Conservation (phyloP, 2,113 vertebrate species). For the Tachysurus vachellii region DNA sequence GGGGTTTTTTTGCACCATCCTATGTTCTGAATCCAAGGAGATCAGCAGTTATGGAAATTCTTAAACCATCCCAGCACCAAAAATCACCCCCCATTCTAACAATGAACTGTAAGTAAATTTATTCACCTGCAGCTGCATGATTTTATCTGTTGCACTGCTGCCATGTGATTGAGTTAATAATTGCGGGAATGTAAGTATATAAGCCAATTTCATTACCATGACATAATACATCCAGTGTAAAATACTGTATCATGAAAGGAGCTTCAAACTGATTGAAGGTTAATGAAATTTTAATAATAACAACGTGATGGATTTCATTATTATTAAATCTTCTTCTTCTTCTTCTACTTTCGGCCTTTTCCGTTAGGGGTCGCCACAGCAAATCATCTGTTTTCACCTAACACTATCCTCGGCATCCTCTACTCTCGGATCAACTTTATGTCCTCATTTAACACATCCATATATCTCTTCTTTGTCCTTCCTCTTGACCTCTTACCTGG, state of each 20-base stretch:
- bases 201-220: background rate
- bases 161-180: background rate
- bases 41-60: background rate
- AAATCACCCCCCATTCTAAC: background rate
- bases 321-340: background rate
- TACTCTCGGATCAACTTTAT: too few relatives aligned
- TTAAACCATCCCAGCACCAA: background rate
- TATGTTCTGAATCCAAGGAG: background rate
- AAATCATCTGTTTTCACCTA: too few relatives aligned
- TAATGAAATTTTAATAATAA: background rate
- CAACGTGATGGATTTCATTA: background rate
- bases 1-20: background rate
- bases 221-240: background rate
- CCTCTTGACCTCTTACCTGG: too few relatives aligned
- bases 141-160: background rate
- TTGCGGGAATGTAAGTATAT: background rate
- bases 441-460: too few relatives aligned
- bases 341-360: too few relatives aligned
- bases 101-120: background rate
- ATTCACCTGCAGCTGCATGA: background rate
- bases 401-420: too few relatives aligned
- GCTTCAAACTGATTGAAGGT: background rate
- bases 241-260: background rate
- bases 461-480: too few relatives aligned
- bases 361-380: too few relatives aligned